Evolutionary conservation across 1,140 invertebrate species (phyloP), one percentile per base, ranked within the genome.

Genomic region (Aricia agestis): DNA sequence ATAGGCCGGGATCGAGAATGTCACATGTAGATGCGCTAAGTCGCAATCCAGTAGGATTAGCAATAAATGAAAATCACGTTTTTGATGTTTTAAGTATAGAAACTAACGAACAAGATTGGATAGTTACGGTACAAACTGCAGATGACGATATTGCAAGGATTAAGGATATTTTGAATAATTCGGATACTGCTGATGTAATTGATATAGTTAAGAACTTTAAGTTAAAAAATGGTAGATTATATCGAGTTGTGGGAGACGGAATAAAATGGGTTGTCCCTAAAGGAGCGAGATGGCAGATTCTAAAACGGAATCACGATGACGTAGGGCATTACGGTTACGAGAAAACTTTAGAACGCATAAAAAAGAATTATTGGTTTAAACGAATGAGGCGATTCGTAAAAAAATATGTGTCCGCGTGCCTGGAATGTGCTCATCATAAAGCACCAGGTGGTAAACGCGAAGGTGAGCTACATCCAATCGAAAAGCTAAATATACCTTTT

Each of bases 391-490:
- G 68, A 45, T 74, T 74, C 17, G 32, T 74, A 25, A 69, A 63
- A 45, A 74, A 74, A 70, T 74, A 72, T 41, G 58, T 68, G 25
- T 15, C 25, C 5, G 25, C 68, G 0, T 73, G 72, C 15, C 15
- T 70, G n/a, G 63, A 71, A n/a, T 74, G 73, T 17, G 73, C 73
- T 4, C 45, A 69, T 61, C 57, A 63, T 18, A 85, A 88, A 72
- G 45, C 61, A 18, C 72, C 72, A 6, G 67, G 71, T 11, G 87
- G 82, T 76, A 19, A 75, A 63, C 76, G 72, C 17, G 72, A 76
- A 74, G 81, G 80, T 71, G 59, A 73, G 18, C 71, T 86, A n/a
- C 73, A 84, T 65, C 77, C 77, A 2, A 86, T 87, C 9, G 75
- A 80, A 65, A 84, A 83, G 66, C 36, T 76, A 6, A 58, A 70